Evolutionary conservation across 2,888 invertebrate species (phyloP), one percentile per base, ranked within the genome.

Genomic region (Polydrusus cervinus): DNA sequence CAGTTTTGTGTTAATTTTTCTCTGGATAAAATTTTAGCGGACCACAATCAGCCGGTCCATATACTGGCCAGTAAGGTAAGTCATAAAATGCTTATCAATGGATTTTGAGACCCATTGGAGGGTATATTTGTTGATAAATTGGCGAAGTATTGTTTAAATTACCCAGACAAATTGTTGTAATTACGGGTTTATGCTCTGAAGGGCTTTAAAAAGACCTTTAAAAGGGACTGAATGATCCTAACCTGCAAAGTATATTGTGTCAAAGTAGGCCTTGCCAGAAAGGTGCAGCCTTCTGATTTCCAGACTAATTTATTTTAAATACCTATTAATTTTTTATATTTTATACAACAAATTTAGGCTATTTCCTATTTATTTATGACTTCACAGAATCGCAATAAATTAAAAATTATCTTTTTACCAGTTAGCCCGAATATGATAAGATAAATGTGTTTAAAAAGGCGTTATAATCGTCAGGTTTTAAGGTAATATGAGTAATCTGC

Each of bases 21-120:
- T 53, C 66, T 51, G 55, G 67, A 67, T 40, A 14, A 51, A 68
- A 73, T 72, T 64, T 53, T 38, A 45, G 64, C 65, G 67, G 68
- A 34, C 57, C 61, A 47, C 49, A 70, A 51, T 62, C 73, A 69
- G 64, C 74, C 74, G 74, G 74, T 74, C 69, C 74, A 74, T 51
- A n/a, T n/a, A 74, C 73, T 68, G 73, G 61, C 73, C 47, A 68
- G 62, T 57, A 68, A 74, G 73, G 73, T 74, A 53, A 74, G 73
- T 57, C 45, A 40, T 18, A 61, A 55, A 43, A 53, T 16, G 38
- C 40, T 72, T 72, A 57, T 45, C 57, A 61, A 71, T 67, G 61
- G 16, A 47, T 51, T 34, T 67, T 18, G 45, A 55, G 43, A 60
- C 60, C 13, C 20, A 38, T 40, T 40, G 73, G 73, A 68, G 73